A percentile compares a stretch with the other conserved stretches of the same genome.
Evolutionary conservation across 2,797 vertebrate species (phyloP).

Genomic region (Anguilla megastoma): DNA sequence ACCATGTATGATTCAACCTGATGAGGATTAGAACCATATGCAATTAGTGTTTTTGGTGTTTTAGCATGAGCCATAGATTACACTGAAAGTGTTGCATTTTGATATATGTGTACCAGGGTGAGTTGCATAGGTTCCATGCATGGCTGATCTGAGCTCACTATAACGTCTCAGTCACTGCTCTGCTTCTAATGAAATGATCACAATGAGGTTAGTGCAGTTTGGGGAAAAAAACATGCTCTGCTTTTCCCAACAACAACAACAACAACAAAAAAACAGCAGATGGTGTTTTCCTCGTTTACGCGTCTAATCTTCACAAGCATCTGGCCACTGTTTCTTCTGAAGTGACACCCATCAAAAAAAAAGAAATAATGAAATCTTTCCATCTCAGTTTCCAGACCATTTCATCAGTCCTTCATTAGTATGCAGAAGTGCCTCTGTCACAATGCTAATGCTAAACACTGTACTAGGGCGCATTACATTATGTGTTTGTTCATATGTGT

Average conservation of each 20-base stretch:
- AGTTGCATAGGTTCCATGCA: neutral
- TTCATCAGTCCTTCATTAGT: neutral
- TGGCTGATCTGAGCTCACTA: neutral
- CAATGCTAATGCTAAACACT: neutral
- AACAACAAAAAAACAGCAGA: neutral
- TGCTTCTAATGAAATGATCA: neutral
- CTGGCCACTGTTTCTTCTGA: conserved; percentile 12
- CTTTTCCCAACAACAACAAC: neutral
- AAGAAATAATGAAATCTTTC: neutral
- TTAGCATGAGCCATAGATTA: neutral
- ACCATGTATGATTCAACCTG: neutral
- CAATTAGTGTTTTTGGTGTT: neutral
- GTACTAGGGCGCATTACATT: neutral
- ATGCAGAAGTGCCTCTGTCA: neutral
- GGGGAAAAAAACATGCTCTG: neutral
- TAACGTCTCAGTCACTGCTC: neutral
- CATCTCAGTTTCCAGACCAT: neutral
- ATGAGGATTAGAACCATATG: neutral
- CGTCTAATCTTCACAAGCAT: neutral
- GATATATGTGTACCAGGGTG: neutral
- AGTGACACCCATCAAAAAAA: neutral
- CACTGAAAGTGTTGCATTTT: neutral
- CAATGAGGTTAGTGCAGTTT: neutral
- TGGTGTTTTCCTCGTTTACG: neutral
- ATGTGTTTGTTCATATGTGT: neutral